Conservation (phyloP, 1,140 invertebrate species). For the Papilio glaucus region DNA sequence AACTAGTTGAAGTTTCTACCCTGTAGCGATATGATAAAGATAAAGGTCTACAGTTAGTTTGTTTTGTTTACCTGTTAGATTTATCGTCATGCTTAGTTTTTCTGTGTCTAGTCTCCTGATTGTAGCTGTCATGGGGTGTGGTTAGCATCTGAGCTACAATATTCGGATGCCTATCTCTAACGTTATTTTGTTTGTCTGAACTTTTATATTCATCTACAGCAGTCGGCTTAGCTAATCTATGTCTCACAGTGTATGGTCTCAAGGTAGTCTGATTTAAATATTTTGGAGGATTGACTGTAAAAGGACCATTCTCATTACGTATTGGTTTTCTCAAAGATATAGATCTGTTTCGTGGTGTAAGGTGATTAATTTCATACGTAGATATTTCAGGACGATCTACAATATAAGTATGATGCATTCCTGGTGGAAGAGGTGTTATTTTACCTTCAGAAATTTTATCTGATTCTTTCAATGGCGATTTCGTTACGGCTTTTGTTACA, state of each 20-base stretch:
- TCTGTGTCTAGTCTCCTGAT: conserved; percentile 77
- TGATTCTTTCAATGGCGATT: conserved; percentile 62
- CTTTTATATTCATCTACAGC: conserved; percentile 53
- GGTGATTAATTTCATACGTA: conserved; percentile 67
- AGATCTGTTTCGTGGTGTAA: conserved; percentile 61
- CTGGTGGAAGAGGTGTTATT: conserved; percentile 58
- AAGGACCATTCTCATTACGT: conserved; percentile 54
- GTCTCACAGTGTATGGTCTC: conserved; percentile 80
- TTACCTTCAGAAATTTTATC: conserved; percentile 61
- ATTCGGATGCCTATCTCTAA: conserved; percentile 64
- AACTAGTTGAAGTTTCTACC: neutral
- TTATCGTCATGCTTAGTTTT: conserved; percentile 81
- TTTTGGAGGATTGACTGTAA: conserved; percentile 69
- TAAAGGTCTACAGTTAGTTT: conserved; percentile 36
- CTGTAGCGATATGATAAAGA: neutral
- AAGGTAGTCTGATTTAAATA: conserved; percentile 81
- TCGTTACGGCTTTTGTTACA: conserved; percentile 67
- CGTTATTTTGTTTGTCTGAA: conserved; percentile 61
- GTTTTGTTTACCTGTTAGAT: conserved; percentile 79
- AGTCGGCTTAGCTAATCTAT: conserved; percentile 80
- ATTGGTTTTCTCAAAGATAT: conserved; percentile 65
- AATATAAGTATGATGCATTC: conserved; percentile 55
- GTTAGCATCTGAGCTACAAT: conserved; percentile 69
- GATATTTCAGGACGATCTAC: conserved; percentile 66
- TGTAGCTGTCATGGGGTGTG: conserved; percentile 71